phyloP scores from a whole-genome alignment of 2,888 invertebrate genomes.

The Girardia tigrina region DNA sequence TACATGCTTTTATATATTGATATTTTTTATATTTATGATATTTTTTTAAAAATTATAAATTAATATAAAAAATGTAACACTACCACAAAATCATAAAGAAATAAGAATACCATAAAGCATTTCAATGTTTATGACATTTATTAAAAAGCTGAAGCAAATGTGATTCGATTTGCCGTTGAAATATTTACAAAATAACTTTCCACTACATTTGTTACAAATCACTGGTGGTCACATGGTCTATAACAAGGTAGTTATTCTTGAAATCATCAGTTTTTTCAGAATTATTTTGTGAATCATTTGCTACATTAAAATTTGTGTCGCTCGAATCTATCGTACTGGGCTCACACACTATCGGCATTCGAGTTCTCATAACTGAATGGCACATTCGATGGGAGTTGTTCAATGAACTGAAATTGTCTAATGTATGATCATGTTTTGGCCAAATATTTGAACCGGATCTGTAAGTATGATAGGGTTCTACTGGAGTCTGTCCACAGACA shows the following conservation, averaged over 20 bases:
- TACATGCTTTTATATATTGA: no score
- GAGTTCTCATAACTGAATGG: not conserved
- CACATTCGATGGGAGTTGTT: not conserved
- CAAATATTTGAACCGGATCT: conserved; percentile 13
- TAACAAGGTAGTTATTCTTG: not conserved
- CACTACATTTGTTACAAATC: no score
- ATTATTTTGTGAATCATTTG: not conserved
- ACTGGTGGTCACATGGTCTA: not conserved
- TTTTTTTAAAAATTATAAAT: no score
- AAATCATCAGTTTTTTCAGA: conserved; percentile 6
- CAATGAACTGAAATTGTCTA: not conserved
- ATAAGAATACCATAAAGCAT: no score
- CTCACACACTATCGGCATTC: conserved; percentile 7
- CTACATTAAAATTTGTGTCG: not conserved
- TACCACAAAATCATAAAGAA: no score
- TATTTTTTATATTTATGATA: no score
- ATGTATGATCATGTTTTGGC: not conserved
- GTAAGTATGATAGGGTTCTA: conserved; percentile 16
- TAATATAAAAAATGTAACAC: no score
- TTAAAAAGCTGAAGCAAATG: no score
- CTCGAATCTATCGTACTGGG: not conserved
- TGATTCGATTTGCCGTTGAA: no score
- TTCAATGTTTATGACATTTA: no score
- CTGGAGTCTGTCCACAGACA: not conserved
- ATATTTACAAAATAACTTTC: no score